Base-by-base conservation (phyloP, 2,888 invertebrate genomes). In the Sicus ferrugineus region DNA sequence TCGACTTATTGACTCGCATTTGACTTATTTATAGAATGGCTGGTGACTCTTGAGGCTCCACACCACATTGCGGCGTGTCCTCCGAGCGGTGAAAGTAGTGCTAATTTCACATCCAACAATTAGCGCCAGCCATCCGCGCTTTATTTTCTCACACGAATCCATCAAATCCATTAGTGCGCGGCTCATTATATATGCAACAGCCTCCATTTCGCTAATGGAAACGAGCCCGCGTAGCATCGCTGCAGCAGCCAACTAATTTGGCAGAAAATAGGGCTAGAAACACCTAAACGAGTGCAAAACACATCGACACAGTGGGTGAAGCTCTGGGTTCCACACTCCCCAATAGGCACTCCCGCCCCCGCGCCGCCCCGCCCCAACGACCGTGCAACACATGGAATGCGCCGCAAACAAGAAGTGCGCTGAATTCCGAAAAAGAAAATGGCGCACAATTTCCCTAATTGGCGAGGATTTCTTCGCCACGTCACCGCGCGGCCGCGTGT, bases 391-490 rank as follows among this genome's bases (percentile, higher is more conserved):
- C 38, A 46, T 42, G 42, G 9, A 42, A n/a, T 62, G 26, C 31
- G 42, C 21, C 30, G 3, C 3, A 23, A 11, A 73, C 54, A 75
- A 73, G 73, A 75, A 77, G 75, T 73, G 73, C 74, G 77, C 73
- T 77, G 74, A 78, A 76, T 75, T 78, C 78, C 70, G 75, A 82
- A 82, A 82, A 80, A 83, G 77, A 75, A 82, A 83, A 83, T 83
- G 78, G 82, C 80, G 82, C 82, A 83, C 81, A 82, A 84, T 84
- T 83, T 82, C 77, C 79, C 83, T 84, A 83, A 83, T 83, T 83
- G 83, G 75, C 72, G 70, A 68, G 72, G 64, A 72, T 68, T 70
- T 69, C 67, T 67, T 67, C 67, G 31, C 59, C 67, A 16, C 30
- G 46, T 48, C 46, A 19, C n/a, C 23, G 64, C 21, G 48, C 42